Evolutionary conservation across 2,113 vertebrate genomes (phyloP).

Genomic region (Grantiella picta): DNA sequence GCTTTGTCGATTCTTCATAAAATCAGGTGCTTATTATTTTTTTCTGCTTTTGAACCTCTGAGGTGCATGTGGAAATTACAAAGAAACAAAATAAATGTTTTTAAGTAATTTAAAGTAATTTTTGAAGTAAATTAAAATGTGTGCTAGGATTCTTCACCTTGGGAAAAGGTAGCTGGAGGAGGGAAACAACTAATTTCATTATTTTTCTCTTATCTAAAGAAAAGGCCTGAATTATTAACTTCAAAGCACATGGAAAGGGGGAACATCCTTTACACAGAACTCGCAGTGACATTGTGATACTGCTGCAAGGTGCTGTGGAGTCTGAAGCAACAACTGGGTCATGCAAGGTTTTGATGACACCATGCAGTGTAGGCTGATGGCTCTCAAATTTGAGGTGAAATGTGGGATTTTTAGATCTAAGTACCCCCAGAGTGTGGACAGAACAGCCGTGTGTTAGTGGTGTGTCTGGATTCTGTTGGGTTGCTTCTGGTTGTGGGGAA

Average conservation of each 20-base stretch:
- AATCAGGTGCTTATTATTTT: background rate
- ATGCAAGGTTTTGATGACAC: background rate
- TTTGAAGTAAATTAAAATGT: background rate
- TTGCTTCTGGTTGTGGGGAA: background rate
- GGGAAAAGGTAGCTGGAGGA: background rate
- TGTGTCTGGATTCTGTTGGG: rapidly evolving
- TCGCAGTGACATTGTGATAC: rapidly evolving
- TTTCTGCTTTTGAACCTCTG: background rate
- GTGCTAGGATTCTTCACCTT: background rate
- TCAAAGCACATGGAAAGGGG: background rate
- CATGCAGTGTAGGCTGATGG: background rate
- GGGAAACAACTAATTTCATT: background rate
- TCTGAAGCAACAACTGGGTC: background rate
- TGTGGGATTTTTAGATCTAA: background rate
- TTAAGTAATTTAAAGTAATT: background rate
- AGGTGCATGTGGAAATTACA: background rate
- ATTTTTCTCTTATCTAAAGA: background rate
- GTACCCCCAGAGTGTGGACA: background rate
- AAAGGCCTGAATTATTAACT: background rate
- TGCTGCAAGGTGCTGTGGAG: background rate
- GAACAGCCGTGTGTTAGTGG: background rate
- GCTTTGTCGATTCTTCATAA: background rate
- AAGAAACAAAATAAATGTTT: background rate
- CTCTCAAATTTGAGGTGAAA: background rate
- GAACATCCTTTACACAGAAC: background rate